Conservation (phyloP, 2,888 invertebrate genomes). For the Thumatha senex region DNA sequence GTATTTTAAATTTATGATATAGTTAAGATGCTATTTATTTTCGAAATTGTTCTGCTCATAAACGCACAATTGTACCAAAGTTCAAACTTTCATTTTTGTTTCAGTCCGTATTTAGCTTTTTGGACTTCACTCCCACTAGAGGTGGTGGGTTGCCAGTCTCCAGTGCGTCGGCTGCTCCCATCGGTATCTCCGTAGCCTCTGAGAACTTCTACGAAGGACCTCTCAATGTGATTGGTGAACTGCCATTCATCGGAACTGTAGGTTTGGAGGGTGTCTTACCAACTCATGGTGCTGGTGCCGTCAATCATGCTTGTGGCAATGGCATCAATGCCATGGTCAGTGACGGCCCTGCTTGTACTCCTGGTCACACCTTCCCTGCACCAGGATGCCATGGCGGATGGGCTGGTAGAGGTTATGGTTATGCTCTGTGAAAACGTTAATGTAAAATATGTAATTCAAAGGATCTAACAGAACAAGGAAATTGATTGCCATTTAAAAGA, state of each 20-base stretch:
- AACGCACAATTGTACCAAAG: too few relatives aligned
- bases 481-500: too few relatives aligned
- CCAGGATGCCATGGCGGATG: not conserved
- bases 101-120: slow-evolving; percentile 18
- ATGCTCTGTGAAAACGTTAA: not conserved
- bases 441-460: too few relatives aligned
- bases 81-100: too few relatives aligned
- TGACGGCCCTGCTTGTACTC: not conserved
- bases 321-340: slow-evolving; percentile 19
- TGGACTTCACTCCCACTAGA: slow-evolving; percentile 43
- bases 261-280: not conserved
- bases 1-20: too few relatives aligned
- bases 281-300: slow-evolving; percentile 15
- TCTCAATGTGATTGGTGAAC: slow-evolving; percentile 36
- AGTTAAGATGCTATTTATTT: too few relatives aligned
- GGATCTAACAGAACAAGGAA: too few relatives aligned
- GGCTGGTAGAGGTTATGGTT: not conserved
- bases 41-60: too few relatives aligned
- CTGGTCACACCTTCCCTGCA: not conserved
- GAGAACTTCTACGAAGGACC: slow-evolving; percentile 43
- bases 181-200: slow-evolving; percentile 40
- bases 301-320: slow-evolving; percentile 40
- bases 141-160: slow-evolving; percentile 45
- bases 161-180: slow-evolving; percentile 37
- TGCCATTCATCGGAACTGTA: slow-evolving; percentile 29